Percentiles rank a stretch among this genome's conserved stretches.
phyloP scores from a whole-genome alignment of 2,888 invertebrate genomes.

The Stenolophus ochropezus region DNA sequence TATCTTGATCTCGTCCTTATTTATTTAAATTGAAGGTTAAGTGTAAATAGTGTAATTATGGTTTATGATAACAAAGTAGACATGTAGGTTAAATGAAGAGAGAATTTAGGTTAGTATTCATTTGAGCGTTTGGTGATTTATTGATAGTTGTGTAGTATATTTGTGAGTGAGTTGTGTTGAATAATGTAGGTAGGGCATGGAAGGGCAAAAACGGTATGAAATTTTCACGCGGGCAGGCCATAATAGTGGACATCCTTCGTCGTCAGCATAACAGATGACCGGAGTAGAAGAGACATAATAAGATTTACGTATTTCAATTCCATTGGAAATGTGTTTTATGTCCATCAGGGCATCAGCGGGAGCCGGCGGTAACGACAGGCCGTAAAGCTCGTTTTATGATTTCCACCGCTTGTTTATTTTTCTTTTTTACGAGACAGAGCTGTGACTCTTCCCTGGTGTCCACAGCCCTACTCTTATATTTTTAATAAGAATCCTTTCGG shows the following conservation, averaged over 20 bases:
- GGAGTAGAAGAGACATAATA: constrained; percentile 47
- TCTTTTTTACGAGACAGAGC: constrained; percentile 50
- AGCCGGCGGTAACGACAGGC: constrained; percentile 48
- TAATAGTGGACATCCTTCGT: constrained; percentile 48
- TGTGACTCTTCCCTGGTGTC: constrained; percentile 9
- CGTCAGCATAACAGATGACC: constrained; percentile 46
- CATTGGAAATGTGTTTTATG: constrained; percentile 57
- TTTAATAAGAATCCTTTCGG: constrained; percentile 52
- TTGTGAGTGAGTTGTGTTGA: background rate
- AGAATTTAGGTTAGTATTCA: background rate
- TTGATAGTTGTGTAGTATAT: background rate
- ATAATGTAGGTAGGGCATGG: constrained; percentile 2
- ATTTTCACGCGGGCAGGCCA: constrained; percentile 43
- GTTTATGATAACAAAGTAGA: no score
- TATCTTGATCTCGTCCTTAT: no score
- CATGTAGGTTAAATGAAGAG: background rate
- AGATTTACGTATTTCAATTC: constrained; percentile 58
- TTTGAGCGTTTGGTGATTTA: background rate
- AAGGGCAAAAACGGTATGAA: constrained; percentile 20
- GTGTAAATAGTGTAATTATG: no score
- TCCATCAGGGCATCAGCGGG: constrained; percentile 27
- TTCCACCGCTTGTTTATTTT: constrained; percentile 50
- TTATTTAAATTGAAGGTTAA: no score
- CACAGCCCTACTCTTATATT: constrained; percentile 40
- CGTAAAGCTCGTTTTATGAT: constrained; percentile 54